Conservation (phyloP, 2,113 vertebrate genomes). For the Oostethus manadensis region DNA sequence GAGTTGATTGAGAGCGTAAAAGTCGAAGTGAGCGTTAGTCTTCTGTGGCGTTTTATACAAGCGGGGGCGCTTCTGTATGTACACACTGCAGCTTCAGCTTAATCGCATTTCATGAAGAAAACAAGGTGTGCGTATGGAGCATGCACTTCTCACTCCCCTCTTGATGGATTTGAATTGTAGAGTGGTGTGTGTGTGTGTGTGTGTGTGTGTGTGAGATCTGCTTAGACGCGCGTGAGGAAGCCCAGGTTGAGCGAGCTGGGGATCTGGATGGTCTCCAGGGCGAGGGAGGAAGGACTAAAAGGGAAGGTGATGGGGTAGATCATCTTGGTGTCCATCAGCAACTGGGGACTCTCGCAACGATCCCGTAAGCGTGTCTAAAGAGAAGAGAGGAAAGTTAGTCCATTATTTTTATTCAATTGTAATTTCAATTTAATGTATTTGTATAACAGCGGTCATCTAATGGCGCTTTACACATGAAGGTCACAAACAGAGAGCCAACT, state of each 20-base stretch:
- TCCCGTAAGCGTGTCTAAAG: constrained; percentile 88
- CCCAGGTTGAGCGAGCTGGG: constrained; percentile 87
- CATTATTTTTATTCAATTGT: no score
- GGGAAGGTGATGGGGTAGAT: constrained; percentile 98
- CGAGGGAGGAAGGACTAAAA: constrained; percentile 90
- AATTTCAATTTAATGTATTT: no score
- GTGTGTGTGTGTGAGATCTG: background rate
- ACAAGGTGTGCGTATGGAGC: no score
- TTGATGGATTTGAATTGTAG: background rate
- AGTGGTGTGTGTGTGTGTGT: background rate
- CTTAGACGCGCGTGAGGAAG: constrained; percentile 91
- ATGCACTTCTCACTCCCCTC: no score
- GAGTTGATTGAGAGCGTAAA: constrained; percentile 24
- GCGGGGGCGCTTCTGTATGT: background rate
- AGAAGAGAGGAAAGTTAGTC: constrained; percentile 2
- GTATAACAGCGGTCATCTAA: no score
- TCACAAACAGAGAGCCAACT: no score
- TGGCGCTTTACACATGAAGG: no score
- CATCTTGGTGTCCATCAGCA: constrained; percentile 97
- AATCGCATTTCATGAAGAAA: no score
- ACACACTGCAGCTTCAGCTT: no score
- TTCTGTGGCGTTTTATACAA: constrained; percentile 6
- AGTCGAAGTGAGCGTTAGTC: background rate
- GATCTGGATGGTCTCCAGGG: constrained; percentile 96
- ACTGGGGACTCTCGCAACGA: constrained; percentile 89